Evolutionary conservation across 2,888 invertebrate genomes (phyloP).

Genomic region (Tetropium fuscum): DNA sequence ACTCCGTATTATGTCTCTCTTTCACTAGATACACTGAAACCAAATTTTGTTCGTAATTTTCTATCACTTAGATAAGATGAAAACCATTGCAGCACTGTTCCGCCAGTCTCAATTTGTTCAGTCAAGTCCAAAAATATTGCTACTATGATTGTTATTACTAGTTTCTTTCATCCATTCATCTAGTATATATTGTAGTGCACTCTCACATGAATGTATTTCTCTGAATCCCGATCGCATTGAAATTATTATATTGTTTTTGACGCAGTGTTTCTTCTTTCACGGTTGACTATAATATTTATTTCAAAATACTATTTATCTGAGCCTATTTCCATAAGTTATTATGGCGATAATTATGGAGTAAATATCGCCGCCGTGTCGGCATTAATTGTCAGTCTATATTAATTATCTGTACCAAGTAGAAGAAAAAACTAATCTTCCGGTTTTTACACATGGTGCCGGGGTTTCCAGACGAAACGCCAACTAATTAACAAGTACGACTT

Average conservation of each 20-base stretch:
- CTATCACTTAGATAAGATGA: not conserved
- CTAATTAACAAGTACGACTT: no score
- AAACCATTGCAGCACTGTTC: not conserved
- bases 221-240: not conserved
- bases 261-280: not conserved
- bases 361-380: no score
- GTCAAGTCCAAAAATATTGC: not conserved
- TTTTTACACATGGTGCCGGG: no score
- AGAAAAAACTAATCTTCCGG: no score
- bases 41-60: not conserved
- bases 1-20: not conserved
- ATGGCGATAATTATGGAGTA: no score
- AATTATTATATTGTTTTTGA: not conserved
- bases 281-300: not conserved
- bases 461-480: no score
- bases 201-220: conserved; percentile 1
- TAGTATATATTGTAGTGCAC: not conserved
- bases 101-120: not conserved
- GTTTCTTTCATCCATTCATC: not conserved
- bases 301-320: no score
- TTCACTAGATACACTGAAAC: not conserved
- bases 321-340: no score
- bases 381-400: no score
- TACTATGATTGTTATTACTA: not conserved
- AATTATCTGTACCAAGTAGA: no score